Percentiles rank a stretch among this genome's conserved stretches.
Evolutionary conservation across 2,888 invertebrate genomes (phyloP).

Genomic region (Bombylius major): DNA sequence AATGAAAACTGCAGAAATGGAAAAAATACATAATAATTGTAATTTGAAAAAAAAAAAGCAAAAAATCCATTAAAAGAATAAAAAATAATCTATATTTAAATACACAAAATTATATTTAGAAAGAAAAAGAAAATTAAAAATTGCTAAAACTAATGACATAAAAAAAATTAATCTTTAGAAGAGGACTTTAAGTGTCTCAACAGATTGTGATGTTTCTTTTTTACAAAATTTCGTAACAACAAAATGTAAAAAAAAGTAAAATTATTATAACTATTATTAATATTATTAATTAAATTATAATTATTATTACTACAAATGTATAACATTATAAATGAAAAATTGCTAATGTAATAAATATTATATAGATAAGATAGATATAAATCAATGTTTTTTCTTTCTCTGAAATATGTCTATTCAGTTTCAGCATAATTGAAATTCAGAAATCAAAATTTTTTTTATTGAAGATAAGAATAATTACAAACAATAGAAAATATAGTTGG

Average conservation of each 20-base stretch:
- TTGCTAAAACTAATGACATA: background rate
- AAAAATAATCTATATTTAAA: background rate
- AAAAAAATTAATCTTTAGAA: constrained; percentile 9
- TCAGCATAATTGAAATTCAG: too few relatives aligned
- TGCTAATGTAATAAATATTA: background rate
- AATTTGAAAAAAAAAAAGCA: too few relatives aligned
- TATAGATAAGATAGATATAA: background rate
- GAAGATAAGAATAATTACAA: too few relatives aligned
- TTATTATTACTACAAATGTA: too few relatives aligned
- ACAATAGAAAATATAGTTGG: too few relatives aligned
- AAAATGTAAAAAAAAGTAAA: constrained; percentile 6
- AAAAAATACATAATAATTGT: too few relatives aligned
- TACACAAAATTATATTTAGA: background rate
- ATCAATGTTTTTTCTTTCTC: background rate
- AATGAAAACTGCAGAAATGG: too few relatives aligned
- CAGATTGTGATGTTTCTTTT: constrained; percentile 8
- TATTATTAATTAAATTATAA: too few relatives aligned
- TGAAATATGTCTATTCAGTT: too few relatives aligned
- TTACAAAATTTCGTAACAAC: constrained; percentile 8
- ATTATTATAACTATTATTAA: too few relatives aligned
- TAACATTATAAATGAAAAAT: background rate
- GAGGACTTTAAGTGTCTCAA: constrained; percentile 9
- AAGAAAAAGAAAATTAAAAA: background rate
- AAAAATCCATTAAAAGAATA: too few relatives aligned
- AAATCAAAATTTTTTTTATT: too few relatives aligned